Evolutionary conservation across 2,888 invertebrate genomes (phyloP), one percentile per base, ranked within the genome.

Genomic region (Parnassius glacialis): DNA sequence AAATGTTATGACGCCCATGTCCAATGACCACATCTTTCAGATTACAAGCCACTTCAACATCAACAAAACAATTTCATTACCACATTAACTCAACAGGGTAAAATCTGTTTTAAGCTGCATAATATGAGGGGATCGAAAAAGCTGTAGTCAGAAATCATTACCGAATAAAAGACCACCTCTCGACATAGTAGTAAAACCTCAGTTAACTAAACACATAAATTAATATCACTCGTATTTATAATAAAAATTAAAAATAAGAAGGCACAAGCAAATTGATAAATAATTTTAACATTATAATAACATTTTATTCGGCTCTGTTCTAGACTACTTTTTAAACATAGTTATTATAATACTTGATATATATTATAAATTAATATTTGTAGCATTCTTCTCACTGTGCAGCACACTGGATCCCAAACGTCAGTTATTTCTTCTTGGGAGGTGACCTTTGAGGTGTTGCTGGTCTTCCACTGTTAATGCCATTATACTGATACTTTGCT

Each of bases 401-500:
- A 83, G 89, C 83, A 83, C 89, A 90, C 88, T 86, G 87, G 85
- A 85, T 81, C 74, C 85, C 84, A 75, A 83, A 83, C 75, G 79
- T 76, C 83, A 91, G 92, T 94, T 95, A 95, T 94, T 95, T 95
- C 89, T 94, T 94, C 82, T 92, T 93, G 67, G 94, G 94, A 88
- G 94, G 88, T 90, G 95, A 95, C 81, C 95, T 94, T 81, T 96
- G 96, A 73, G 96, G 96, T 79, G 97, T 96, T 72, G 96, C 94
- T 70, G 97, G 95, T 92, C 98, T 94, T 68, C 96, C 95, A 68
- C 96, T 96, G 88, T 96, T 96, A 90, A 96, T 94, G 75, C 96
- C 96, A 76, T 95, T 95, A 92, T 99, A 99, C 85, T 98, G 97
- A 90, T 99, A 99, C 92, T 99, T 99, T 73, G 99, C 99, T 92